Evolutionary conservation across 2,797 vertebrate species (phyloP).

Genomic region (Tarsius wallacei): DNA sequence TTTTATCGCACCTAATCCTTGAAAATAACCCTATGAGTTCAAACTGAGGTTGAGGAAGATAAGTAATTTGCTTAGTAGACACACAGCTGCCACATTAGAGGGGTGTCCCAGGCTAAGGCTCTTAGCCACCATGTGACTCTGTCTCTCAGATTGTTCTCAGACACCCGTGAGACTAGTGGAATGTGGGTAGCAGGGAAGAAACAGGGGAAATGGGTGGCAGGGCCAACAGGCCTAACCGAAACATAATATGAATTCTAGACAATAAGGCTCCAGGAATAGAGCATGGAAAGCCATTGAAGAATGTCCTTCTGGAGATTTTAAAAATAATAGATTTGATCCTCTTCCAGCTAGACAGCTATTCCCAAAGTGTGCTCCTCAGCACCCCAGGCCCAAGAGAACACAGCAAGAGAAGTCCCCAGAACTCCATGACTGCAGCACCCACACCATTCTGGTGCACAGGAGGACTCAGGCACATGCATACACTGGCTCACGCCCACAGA

Average conservation of each 20-base stretch:
- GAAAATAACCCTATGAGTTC: not conserved
- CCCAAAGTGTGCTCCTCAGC: not conserved
- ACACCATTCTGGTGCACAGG: not conserved
- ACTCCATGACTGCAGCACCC: not conserved
- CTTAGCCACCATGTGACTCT: not conserved
- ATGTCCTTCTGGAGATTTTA: not conserved
- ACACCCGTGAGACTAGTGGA: not conserved
- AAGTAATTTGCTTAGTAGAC: not conserved
- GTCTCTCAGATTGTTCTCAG: not conserved
- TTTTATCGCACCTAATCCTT: not conserved
- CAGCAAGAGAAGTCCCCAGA: not conserved
- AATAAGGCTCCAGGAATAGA: not conserved
- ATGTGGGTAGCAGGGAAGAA: not conserved
- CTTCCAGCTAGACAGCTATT: not conserved
- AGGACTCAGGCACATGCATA: fast-evolving
- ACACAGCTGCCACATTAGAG: not conserved
- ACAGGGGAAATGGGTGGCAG: not conserved
- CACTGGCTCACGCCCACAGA: not conserved
- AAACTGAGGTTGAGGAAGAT: not conserved
- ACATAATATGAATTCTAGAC: not conserved
- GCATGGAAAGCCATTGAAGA: not conserved
- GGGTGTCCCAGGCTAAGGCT: not conserved
- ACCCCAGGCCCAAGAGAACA: not conserved
- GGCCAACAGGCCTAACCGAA: not conserved
- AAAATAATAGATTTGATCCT: not conserved